phyloP scores from a whole-genome alignment of 2,888 invertebrate species.

The Standfussiana lucernea region DNA sequence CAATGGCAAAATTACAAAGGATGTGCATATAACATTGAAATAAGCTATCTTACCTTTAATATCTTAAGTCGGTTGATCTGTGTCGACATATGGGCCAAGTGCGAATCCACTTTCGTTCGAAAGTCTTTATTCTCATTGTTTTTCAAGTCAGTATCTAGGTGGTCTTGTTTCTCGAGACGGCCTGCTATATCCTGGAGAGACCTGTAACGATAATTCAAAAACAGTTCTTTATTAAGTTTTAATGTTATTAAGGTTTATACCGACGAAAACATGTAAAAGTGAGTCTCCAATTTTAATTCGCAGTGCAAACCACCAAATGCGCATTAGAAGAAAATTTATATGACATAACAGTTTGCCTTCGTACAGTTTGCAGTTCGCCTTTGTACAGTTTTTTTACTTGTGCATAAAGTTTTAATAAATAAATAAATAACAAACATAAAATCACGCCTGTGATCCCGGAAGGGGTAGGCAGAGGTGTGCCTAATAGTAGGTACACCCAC shows the following conservation, averaged over 20 bases:
- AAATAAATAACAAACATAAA: too few species aligned
- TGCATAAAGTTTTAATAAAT: too few species aligned
- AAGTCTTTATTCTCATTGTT: slow-evolving; percentile 84
- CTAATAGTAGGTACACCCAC: neutral
- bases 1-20: neutral
- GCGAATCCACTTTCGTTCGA: slow-evolving; percentile 91
- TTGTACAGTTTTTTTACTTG: too few species aligned
- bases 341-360: too few species aligned
- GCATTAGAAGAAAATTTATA: too few species aligned
- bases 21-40: neutral
- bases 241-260: neutral
- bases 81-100: slow-evolving; percentile 91
- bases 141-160: slow-evolving; percentile 75
- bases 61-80: slow-evolving; percentile 92
- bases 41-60: slow-evolving; percentile 88
- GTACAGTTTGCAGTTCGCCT: too few species aligned
- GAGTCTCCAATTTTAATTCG: neutral
- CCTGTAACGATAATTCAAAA: slow-evolving; percentile 71
- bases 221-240: neutral
- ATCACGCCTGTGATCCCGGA: too few species aligned
- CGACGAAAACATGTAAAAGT: neutral
- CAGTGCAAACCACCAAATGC: neutral
- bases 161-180: slow-evolving; percentile 49
- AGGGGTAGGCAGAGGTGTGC: neutral
- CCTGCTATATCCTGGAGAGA: slow-evolving; percentile 88